Evolutionary conservation across 2,113 vertebrate genomes (phyloP).

Genomic region (Bubo bubo): DNA sequence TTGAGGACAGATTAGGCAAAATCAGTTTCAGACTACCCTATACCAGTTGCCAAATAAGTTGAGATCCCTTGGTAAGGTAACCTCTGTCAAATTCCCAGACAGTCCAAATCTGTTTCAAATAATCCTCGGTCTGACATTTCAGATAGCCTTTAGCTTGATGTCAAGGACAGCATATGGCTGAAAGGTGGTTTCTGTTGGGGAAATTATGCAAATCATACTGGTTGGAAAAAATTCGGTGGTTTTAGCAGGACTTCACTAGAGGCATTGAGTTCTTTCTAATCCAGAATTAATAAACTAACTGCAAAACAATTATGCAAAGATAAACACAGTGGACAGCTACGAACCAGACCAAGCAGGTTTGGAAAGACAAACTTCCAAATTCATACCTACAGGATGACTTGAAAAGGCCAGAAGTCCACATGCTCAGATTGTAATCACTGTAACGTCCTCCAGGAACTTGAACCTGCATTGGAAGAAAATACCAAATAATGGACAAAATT

Average conservation of each 20-base stretch:
- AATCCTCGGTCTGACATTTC: background rate
- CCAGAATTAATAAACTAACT: background rate
- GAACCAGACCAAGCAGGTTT: background rate
- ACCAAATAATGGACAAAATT: background rate
- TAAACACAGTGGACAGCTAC: background rate
- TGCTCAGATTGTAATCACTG: background rate
- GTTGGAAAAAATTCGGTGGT: background rate
- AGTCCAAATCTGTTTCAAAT: background rate
- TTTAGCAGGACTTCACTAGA: background rate
- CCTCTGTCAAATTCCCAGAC: background rate
- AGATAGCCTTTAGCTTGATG: background rate
- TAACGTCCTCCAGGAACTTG: fast-evolving
- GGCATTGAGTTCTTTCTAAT: background rate
- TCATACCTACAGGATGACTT: background rate
- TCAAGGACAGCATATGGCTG: background rate
- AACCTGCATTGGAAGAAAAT: background rate
- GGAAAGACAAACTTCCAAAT: background rate
- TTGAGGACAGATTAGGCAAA: background rate
- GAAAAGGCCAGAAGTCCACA: background rate
- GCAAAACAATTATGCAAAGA: background rate
- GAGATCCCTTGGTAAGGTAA: background rate
- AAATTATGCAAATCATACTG: background rate
- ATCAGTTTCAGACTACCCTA: background rate
- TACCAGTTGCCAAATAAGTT: background rate
- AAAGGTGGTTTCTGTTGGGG: background rate